Percentiles rank a stretch among this genome's conserved stretches.
Conservation (phyloP, 2,113 vertebrate genomes). For the Acanthisitta chloris region DNA sequence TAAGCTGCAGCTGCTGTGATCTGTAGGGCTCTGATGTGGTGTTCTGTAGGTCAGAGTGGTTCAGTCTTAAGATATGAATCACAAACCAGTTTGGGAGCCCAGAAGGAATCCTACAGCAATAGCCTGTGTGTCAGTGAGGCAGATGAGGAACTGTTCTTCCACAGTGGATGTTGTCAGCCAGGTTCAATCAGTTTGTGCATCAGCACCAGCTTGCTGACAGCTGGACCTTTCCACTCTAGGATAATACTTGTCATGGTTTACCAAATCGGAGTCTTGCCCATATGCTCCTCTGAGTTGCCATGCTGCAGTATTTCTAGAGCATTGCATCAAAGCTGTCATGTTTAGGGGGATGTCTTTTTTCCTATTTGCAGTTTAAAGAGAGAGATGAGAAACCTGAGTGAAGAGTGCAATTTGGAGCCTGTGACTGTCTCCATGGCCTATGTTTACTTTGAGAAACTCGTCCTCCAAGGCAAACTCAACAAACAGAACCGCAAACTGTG, state of each 20-base stretch:
- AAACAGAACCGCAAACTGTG: constrained; percentile 98
- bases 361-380: constrained; percentile 83
- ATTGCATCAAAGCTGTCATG: neutral
- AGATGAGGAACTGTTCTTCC: neutral
- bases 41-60: neutral
- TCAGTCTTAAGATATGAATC: neutral
- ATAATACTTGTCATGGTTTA: neutral
- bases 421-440: constrained; percentile 94
- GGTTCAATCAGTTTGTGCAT: neutral
- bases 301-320: neutral
- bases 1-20: neutral
- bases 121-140: neutral
- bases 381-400: constrained; percentile 88
- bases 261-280: neutral
- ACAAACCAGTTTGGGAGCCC: neutral
- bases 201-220: constrained; percentile 1
- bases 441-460: constrained; percentile 98
- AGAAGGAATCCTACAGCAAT: neutral
- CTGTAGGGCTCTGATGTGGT: neutral
- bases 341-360: neutral
- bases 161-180: neutral
- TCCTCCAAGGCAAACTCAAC: constrained; percentile 92
- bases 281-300: neutral
- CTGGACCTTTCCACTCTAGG: neutral
- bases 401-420: constrained; percentile 89